Base-by-base conservation (phyloP, 1,140 invertebrate genomes). In the Sinonovacula constricta region DNA sequence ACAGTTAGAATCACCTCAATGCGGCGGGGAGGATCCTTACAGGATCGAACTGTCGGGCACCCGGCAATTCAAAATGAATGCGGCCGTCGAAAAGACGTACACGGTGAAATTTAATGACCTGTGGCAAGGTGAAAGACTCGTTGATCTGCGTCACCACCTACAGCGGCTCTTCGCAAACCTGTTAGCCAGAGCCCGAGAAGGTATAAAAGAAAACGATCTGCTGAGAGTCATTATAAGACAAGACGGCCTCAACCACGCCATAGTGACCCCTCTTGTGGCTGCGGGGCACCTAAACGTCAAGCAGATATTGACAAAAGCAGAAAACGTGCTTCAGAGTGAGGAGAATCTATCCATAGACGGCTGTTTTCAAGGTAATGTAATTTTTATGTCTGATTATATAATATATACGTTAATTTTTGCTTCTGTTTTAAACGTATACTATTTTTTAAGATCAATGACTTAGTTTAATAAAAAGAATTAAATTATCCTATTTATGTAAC, bases 101-200 rank as follows among this genome's bases (percentile, higher is more conserved):
- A n/a, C 36, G 28, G 53, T 70, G n/a, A 70, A 70, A 26, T 34
- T 70, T 15, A 39, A 70, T 33, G 67, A 70, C 34, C 15, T 57
- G n/a, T 28, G 26, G n/a, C 12, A n/a, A 36, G 67, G 67, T 15
- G 18, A 36, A 45, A 30, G 22, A 57, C 49, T 70, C 15, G 10
- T 28, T 15, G 53, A 70, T 57, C 10, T 70, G 2, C 12, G 54
- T 15, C 14, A n/a, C 33, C 26, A 31, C 2, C 66, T 54, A 4
- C 66, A 68, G n/a, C 49, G n/a, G 14, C 33, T 70, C 30, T 59
- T 70, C 28, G 53, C 56, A 1, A 34, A 57, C 10, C 31, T 70
- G 24, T 30, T 70, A 18, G 53, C 33, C 1, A 14, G 39, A 39
- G 67, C 67, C 54, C 51, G 51, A 14, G 67, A 34, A 3, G 26